These are phyloP conservation scores for Chironomus tentans DNA, from an alignment of 2,888 invertebrate genomes.

Conservation along the genomic window DNA sequence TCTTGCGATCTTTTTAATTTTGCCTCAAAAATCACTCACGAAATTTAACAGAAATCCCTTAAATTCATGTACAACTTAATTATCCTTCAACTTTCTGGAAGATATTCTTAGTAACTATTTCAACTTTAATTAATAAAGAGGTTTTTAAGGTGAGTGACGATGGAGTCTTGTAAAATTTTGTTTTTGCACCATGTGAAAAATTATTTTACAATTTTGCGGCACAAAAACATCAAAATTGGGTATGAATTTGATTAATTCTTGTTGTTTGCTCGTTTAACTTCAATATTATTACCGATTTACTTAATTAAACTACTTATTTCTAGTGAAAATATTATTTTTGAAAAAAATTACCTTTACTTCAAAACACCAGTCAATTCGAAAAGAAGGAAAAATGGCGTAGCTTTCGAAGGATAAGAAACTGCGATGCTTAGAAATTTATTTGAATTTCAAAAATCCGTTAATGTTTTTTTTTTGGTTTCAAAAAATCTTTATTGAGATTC, in stretches of 20 bases:
- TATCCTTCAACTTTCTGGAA: neutral
- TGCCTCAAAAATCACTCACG: neutral
- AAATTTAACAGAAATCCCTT: neutral
- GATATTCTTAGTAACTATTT: neutral
- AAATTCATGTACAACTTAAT: neutral
- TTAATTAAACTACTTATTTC: neutral
- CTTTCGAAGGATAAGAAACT: no score
- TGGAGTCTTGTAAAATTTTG: neutral
- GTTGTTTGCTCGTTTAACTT: neutral
- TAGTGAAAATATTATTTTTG: neutral
- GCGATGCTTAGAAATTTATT: no score
- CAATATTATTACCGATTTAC: neutral
- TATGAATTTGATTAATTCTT: neutral
- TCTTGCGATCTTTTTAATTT: neutral
- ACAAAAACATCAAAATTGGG: neutral
- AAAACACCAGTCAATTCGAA: conserved; percentile 1
- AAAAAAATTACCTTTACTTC: neutral
- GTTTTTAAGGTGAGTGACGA: neutral
- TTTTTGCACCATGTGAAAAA: neutral
- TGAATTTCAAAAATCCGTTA: no score
- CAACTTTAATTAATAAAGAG: no score
- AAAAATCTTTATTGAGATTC: no score
- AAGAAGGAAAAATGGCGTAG: neutral
- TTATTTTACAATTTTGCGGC: neutral
- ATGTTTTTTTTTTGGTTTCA: no score